Percentiles rank a stretch among this genome's conserved stretches.
Evolutionary conservation across 2,113 vertebrate genomes (phyloP).

Genomic region (Pampusana beccarii): DNA sequence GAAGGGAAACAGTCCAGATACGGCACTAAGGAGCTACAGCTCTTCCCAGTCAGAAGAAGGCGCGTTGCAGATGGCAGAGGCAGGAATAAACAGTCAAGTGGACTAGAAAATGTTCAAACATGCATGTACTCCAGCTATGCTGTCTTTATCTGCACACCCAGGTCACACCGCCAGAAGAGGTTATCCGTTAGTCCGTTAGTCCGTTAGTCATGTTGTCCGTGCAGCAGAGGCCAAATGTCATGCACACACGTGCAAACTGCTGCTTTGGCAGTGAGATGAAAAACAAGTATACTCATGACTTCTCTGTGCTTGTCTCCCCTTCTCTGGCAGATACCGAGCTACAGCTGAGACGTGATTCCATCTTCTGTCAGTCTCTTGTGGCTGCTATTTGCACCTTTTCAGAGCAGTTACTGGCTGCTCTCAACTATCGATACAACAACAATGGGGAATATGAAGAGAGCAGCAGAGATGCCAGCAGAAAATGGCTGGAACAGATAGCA

Average conservation of each 20-base stretch:
- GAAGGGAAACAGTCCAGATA: background rate
- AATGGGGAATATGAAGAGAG: conserved; percentile 95
- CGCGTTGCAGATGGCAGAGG: background rate
- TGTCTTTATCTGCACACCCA: background rate
- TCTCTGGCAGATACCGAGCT: conserved; percentile 86
- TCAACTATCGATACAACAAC: conserved; percentile 92
- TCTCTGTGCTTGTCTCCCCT: background rate
- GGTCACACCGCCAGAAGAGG: background rate
- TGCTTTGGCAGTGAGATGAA: background rate
- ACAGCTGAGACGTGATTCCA: conserved; percentile 90
- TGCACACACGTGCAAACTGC: too few species aligned
- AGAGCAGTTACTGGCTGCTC: conserved; percentile 90
- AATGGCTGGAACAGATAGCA: conserved; percentile 96
- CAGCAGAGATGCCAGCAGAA: conserved; percentile 93
- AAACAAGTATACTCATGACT: background rate
- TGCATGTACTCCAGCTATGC: background rate
- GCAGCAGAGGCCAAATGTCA: background rate
- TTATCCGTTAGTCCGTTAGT: background rate
- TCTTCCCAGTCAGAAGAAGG: background rate
- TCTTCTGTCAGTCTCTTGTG: conserved; percentile 94
- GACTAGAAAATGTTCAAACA: background rate
- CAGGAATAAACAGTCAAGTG: background rate
- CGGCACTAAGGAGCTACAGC: background rate
- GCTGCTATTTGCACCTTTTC: conserved; percentile 89
- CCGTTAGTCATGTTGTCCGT: too few species aligned